Evolutionary conservation across 2,797 vertebrate genomes (phyloP).

Genomic region (Pteropus rufus): DNA sequence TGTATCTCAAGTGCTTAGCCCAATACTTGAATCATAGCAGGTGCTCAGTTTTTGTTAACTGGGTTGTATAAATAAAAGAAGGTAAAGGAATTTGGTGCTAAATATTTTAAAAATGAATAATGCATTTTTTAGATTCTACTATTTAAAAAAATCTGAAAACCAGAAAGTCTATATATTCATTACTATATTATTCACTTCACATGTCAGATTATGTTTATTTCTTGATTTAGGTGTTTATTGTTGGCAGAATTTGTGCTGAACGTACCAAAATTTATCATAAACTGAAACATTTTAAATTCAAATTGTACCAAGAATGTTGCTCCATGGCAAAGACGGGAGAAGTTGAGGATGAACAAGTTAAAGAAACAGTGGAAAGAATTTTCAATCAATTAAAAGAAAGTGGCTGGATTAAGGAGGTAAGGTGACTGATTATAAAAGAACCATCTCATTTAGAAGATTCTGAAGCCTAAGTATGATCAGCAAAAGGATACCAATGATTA

Average conservation of each 20-base stretch:
- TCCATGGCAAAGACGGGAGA: conserved; percentile 62
- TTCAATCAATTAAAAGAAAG: conserved; percentile 79
- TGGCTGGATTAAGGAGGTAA: conserved; percentile 87
- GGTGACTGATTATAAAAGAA: background rate
- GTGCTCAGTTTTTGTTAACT: background rate
- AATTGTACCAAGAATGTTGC: conserved; percentile 84
- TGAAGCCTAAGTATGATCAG: background rate
- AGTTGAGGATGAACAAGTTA: conserved; percentile 81
- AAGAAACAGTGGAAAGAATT: conserved; percentile 85
- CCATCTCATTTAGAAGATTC: background rate
- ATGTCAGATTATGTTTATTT: conserved; percentile 40
- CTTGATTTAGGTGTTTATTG: conserved; percentile 82
- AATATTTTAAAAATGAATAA: background rate
- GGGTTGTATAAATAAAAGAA: background rate
- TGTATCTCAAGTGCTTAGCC: background rate
- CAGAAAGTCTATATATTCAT: background rate
- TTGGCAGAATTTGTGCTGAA: conserved; percentile 84
- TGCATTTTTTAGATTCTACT: background rate
- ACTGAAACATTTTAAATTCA: conserved; percentile 90
- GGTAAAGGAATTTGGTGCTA: background rate
- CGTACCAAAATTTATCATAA: conserved; percentile 88
- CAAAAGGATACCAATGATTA: background rate
- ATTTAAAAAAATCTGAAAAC: background rate
- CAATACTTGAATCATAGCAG: background rate
- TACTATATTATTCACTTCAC: background rate